These are phyloP conservation scores for Epizoanthus illoricatus DNA, from an alignment of 92 coral and sea anemone species.

Conservation along the genomic window DNA sequence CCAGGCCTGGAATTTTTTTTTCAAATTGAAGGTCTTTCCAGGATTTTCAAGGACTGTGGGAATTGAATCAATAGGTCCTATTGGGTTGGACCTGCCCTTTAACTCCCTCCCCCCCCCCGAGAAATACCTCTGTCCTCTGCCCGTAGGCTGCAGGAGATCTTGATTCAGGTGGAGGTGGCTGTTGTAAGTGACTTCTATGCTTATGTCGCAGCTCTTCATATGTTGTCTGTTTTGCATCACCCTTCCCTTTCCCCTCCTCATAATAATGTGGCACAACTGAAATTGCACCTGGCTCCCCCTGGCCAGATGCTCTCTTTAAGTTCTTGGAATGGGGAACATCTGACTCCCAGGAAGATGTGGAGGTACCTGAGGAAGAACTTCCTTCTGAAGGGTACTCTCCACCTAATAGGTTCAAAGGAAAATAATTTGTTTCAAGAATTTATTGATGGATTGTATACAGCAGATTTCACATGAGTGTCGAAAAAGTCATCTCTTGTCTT, in stretches of 20 bases:
- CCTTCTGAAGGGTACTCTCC: slow-evolving; percentile 4
- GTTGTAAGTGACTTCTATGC: slow-evolving; percentile 65
- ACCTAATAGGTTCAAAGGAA: slow-evolving; percentile 1
- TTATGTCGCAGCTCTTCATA: slow-evolving; percentile 86
- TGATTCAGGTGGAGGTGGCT: neutral
- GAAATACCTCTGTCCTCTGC: slow-evolving; percentile 34
- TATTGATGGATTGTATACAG: too few species aligned
- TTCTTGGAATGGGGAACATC: neutral
- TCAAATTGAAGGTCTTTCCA: neutral
- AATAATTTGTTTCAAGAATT: too few species aligned
- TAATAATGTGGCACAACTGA: slow-evolving; percentile 48
- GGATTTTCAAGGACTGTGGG: neutral
- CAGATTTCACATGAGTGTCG: too few species aligned
- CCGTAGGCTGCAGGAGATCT: neutral
- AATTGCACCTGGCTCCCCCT: neutral
- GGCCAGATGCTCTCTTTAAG: neutral
- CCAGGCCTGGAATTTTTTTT: too few species aligned
- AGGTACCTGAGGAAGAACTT: neutral
- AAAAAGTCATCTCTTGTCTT: too few species aligned
- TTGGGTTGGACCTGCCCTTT: neutral
- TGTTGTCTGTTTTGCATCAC: slow-evolving; percentile 51
- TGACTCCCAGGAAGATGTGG: neutral
- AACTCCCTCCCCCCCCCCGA: neutral
- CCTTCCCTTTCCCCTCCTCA: slow-evolving; percentile 50
- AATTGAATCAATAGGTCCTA: neutral